These are phyloP conservation scores for Cyclura pinguis DNA, from an alignment of 2,797 vertebrate genomes.

Conservation along the genomic window DNA sequence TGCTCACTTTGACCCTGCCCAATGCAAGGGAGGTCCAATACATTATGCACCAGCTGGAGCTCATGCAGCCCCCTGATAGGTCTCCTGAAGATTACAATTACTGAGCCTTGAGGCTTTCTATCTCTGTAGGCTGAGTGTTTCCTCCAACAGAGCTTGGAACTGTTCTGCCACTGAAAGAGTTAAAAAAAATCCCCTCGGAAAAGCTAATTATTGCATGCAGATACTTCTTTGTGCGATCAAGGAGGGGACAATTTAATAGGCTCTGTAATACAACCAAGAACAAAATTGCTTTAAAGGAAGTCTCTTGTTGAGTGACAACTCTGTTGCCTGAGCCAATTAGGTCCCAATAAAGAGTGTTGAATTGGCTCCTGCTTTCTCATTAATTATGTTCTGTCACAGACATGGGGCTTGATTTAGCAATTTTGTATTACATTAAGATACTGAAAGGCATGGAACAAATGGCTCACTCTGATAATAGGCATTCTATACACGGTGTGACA, in stretches of 20 bases:
- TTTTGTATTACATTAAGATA: constrained; percentile 90
- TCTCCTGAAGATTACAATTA: constrained; percentile 61
- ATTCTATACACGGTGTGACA: constrained; percentile 90
- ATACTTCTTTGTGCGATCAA: constrained; percentile 88
- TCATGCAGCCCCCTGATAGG: constrained; percentile 47
- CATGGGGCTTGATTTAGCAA: constrained; percentile 91
- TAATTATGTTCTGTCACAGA: constrained; percentile 93
- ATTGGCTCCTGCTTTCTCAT: constrained; percentile 88
- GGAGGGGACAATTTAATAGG: constrained; percentile 89
- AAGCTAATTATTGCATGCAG: constrained; percentile 90
- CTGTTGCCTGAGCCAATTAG: constrained; percentile 91
- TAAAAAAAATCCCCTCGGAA: constrained; percentile 86
- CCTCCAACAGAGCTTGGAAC: constrained; percentile 78
- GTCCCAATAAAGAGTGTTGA: constrained; percentile 89
- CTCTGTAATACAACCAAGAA: constrained; percentile 89
- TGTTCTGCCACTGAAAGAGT: constrained; percentile 80
- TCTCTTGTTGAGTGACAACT: constrained; percentile 90
- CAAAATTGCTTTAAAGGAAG: constrained; percentile 89
- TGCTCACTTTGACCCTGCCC: constrained; percentile 55
- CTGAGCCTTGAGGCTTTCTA: constrained; percentile 61
- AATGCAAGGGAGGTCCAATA: constrained; percentile 46
- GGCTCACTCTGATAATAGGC: constrained; percentile 90
- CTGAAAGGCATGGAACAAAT: constrained; percentile 89
- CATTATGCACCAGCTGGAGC: constrained; percentile 36
- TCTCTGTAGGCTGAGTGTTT: constrained; percentile 71